These are phyloP conservation scores for Stomatorhinus walkeri DNA, from an alignment of 2,797 vertebrate species.

Conservation along the genomic window DNA sequence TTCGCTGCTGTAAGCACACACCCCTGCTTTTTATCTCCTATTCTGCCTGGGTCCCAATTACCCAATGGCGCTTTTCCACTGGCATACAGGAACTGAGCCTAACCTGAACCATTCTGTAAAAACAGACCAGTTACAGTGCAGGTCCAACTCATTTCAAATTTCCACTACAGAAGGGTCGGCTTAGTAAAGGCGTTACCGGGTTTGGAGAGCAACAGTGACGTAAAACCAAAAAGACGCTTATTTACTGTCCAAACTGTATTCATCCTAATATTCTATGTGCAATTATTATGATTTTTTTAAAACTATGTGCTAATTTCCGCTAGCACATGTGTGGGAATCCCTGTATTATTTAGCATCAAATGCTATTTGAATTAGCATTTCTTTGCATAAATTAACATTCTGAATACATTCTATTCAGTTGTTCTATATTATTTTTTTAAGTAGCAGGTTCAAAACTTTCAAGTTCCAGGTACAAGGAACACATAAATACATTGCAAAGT, in stretches of 20 bases:
- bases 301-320: background rate
- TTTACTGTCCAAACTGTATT: background rate
- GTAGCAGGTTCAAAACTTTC: background rate
- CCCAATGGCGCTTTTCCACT: constrained; percentile 29
- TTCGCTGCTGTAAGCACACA: background rate
- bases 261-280: background rate
- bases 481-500: background rate
- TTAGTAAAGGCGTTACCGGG: background rate
- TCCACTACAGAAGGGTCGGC: background rate
- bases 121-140: background rate
- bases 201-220: background rate
- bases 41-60: constrained; percentile 43
- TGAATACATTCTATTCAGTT: background rate
- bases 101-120: background rate
- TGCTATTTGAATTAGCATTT: background rate
- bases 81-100: background rate
- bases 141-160: background rate
- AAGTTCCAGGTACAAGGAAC: background rate
- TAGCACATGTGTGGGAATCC: background rate
- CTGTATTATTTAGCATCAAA: background rate
- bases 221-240: background rate
- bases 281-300: background rate
- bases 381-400: background rate
- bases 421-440: background rate
- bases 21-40: background rate